Evolutionary conservation across 2,797 vertebrate genomes (phyloP), one percentile per base, ranked within the genome.

Genomic region (Coregonus suidteri): DNA sequence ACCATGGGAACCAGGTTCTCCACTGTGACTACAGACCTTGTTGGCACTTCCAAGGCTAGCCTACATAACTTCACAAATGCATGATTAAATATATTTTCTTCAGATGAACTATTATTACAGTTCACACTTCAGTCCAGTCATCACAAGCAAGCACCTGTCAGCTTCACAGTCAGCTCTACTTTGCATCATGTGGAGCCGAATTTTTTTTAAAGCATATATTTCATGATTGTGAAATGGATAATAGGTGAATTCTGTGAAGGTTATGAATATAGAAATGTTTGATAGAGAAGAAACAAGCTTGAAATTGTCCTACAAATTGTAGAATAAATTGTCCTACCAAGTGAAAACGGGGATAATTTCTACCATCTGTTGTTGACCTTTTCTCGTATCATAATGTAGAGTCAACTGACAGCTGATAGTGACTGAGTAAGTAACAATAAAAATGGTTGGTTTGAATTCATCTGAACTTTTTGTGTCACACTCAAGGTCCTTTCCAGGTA

Each of bases 1-100:
- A 92, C 84, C 92, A 92, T 92, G 91, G 89, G 90, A 94, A 92
- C 85, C 82, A 71, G 86, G 76, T 83, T 89, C 82, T 82, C 34
- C 62, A 82, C 83, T 79, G 76, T 81, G 77, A 81, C 81, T 77
- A 79, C 77, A 84, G 77, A 85, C 83, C 75, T 75, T 80, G 81
- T 77, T 81, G 80, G 78, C 77, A 80, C 76, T 87, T 88, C 73
- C 84, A 81, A 83, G 80, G 82, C 37, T 41, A 41, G 37, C 37
- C 37, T 41, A 9, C 37, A 41, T 9, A 41, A 41, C 37, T 41
- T 41, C 37, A 41, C 37, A 41, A 41, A 41, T 41, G 37, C 37
- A 41, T 41, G 37, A 41, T 41, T 1, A 41, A 41, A 41, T 41
- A 9, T 41, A 7, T 41, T 41, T 41, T 41, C 37, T 9, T 9